Evolutionary conservation across 1,140 invertebrate species (phyloP).

Genomic region (Procambarus virginalis): DNA sequence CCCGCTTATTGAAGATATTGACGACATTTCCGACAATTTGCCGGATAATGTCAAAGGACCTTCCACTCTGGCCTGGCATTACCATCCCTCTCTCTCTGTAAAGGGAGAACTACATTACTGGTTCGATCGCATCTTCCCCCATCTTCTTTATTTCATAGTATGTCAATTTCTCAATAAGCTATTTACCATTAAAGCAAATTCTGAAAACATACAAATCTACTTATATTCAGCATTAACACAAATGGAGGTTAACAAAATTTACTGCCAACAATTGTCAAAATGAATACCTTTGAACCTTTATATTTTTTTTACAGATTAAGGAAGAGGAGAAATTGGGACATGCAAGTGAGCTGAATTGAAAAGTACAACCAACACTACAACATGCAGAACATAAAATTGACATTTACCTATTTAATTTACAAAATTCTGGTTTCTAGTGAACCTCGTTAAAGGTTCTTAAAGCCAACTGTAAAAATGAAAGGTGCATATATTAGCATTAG

Average conservation of each 20-base stretch:
- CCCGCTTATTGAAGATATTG: conserved; percentile 69
- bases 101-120: conserved; percentile 66
- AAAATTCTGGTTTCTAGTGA: conserved; percentile 66
- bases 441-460: conserved; percentile 64
- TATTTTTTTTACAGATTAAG: not conserved
- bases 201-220: conserved; percentile 28
- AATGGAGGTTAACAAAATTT: not conserved
- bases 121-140: conserved; percentile 41
- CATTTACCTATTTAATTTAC: conserved; percentile 67
- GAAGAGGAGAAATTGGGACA: conserved; percentile 3
- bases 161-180: conserved; percentile 49
- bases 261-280: not conserved
- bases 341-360: conserved; percentile 16
- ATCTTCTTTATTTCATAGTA: conserved; percentile 44
- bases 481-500: conserved; percentile 64
- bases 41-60: conserved; percentile 67
- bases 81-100: conserved; percentile 67
- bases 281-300: not conserved
- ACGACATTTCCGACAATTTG: conserved; percentile 67
- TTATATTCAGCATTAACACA: conserved; percentile 11
- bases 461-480: conserved; percentile 66
- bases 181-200: conserved; percentile 25
- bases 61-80: conserved; percentile 66
- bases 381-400: conserved; percentile 62
- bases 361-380: conserved; percentile 36